Evolutionary conservation across 2,797 vertebrate genomes (phyloP).

Genomic region (Pipistrellus kuhlii): DNA sequence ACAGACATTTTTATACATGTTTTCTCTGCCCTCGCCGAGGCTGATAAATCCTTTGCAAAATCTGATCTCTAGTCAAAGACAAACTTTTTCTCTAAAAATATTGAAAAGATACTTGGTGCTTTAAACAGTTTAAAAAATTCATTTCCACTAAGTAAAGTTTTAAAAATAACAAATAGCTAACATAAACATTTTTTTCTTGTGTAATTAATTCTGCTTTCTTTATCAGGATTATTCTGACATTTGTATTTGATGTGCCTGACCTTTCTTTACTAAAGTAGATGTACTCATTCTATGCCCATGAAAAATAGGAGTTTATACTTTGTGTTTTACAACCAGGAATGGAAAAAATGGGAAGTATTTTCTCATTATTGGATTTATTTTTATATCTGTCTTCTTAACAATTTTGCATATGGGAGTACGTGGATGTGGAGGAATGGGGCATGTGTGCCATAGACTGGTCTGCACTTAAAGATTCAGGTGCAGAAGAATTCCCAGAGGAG

Average conservation of each 20-base stretch:
- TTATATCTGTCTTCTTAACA: background rate
- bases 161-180: constrained; percentile 30
- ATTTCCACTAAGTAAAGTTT: background rate
- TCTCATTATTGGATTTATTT: background rate
- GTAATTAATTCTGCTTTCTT: constrained; percentile 2
- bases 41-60: constrained; percentile 1
- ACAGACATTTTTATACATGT: background rate
- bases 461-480: background rate
- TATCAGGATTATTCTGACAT: background rate
- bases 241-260: background rate
- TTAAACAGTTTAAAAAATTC: background rate
- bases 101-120: constrained; percentile 10
- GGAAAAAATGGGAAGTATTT: background rate
- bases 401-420: background rate
- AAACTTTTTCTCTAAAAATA: constrained; percentile 53
- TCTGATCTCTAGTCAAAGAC: background rate
- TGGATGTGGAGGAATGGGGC: background rate
- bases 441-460: background rate
- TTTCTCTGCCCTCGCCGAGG: rapidly evolving
- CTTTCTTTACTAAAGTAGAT: constrained; percentile 1
- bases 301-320: background rate
- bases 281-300: background rate
- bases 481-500: background rate
- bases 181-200: background rate
- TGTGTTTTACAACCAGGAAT: background rate